These are phyloP conservation scores for Brassicogethes aeneus DNA, from an alignment of 2,888 invertebrate species.

Conservation along the genomic window DNA sequence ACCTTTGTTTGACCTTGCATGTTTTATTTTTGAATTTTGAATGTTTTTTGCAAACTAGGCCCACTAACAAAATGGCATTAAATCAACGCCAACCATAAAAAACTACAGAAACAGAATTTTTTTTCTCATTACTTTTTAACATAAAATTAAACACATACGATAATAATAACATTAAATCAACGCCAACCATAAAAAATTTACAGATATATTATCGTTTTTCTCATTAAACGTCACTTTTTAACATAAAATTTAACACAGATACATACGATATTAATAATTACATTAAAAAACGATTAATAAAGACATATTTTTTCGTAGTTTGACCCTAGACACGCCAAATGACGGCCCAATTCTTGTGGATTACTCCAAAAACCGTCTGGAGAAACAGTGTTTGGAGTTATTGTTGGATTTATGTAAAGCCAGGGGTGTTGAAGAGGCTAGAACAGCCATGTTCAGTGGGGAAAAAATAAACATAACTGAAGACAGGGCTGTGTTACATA, in stretches of 20 bases:
- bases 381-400: slow-evolving; percentile 62
- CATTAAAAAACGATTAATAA: too few species aligned
- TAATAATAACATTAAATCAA: slow-evolving; percentile 17
- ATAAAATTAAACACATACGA: not conserved
- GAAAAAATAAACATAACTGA: slow-evolving; percentile 97
- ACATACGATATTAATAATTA: too few species aligned
- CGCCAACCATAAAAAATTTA: too few species aligned
- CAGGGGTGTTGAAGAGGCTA: slow-evolving; percentile 73
- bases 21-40: not conserved
- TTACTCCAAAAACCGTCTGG: slow-evolving; percentile 92
- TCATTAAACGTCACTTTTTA: too few species aligned
- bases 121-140: not conserved
- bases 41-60: slow-evolving; percentile 1
- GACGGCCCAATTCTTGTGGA: slow-evolving; percentile 91
- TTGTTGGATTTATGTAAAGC: slow-evolving; percentile 75
- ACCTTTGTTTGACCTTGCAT: slow-evolving; percentile 21
- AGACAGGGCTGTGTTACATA: slow-evolving; percentile 88
- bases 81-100: too few species aligned
- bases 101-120: too few species aligned
- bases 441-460: slow-evolving; percentile 89
- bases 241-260: too few species aligned
- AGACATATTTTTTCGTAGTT: too few species aligned
- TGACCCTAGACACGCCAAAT: slow-evolving; percentile 64
- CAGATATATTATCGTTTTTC: too few species aligned
- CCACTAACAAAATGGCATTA: too few species aligned